Evolutionary conservation across 2,113 vertebrate genomes (phyloP).

Genomic region (Rhadina sibilatrix): DNA sequence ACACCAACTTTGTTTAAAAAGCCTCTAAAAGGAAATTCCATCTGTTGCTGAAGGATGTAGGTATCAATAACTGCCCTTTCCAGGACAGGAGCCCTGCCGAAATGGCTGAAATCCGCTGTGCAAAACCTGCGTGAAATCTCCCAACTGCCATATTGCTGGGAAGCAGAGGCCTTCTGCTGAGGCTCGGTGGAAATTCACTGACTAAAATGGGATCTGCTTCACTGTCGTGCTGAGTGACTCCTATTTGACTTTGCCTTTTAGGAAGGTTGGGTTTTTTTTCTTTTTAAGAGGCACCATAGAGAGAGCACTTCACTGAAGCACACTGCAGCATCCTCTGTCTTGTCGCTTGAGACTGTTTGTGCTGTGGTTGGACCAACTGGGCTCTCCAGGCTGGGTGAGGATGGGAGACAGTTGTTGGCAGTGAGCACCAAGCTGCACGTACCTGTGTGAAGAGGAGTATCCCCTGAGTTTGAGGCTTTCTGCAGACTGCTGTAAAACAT

Average conservation of each 20-base stretch:
- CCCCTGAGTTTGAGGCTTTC: background rate
- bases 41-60: background rate
- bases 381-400: background rate
- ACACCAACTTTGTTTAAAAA: background rate
- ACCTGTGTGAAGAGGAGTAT: background rate
- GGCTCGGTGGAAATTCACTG: conserved; percentile 40
- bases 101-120: background rate
- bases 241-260: conserved; percentile 44
- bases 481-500: background rate
- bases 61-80: background rate
- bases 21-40: background rate
- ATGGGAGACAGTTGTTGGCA: background rate
- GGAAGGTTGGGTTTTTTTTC: background rate
- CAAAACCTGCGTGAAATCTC: background rate
- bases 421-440: fast-evolving
- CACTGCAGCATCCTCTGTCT: conserved; percentile 8
- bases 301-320: conserved; percentile 40
- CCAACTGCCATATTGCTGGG: background rate
- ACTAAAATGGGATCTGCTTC: background rate
- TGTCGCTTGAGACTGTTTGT: background rate
- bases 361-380: background rate
- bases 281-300: conserved; percentile 22
- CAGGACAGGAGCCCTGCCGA: background rate
- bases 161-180: conserved; percentile 4
- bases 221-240: background rate